These are phyloP conservation scores for Hypsibius dujardini DNA, from an alignment of 1,140 invertebrate species.

Conservation along the genomic window DNA sequence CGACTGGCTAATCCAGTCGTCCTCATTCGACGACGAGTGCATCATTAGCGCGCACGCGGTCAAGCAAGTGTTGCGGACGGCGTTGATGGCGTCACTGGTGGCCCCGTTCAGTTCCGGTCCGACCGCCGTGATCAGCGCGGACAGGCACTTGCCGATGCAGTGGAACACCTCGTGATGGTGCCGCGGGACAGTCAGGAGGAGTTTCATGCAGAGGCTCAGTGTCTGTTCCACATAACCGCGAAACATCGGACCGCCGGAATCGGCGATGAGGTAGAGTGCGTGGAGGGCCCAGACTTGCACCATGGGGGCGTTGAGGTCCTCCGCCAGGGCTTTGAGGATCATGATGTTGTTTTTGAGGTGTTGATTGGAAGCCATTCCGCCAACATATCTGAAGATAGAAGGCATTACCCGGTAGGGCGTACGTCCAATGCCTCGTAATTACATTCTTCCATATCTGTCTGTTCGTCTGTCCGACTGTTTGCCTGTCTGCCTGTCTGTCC, in stretches of 20 bases:
- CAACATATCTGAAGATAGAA: constrained; percentile 35
- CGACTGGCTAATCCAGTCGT: constrained; percentile 58
- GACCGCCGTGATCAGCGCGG: constrained; percentile 85
- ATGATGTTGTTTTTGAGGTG: constrained; percentile 81
- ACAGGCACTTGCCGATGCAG: constrained; percentile 77
- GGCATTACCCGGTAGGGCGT: background rate
- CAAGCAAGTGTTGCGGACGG: constrained; percentile 32
- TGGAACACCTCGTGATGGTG: constrained; percentile 79
- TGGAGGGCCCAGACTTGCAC: constrained; percentile 93
- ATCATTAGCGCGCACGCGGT: constrained; percentile 61
- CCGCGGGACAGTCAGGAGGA: constrained; percentile 69
- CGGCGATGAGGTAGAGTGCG: constrained; percentile 79
- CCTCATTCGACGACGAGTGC: constrained; percentile 38
- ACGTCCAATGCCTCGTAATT: no score
- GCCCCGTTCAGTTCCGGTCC: constrained; percentile 85
- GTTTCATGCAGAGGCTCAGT: constrained; percentile 64
- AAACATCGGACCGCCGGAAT: constrained; percentile 96
- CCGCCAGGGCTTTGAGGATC: constrained; percentile 75
- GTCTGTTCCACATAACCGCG: constrained; percentile 85
- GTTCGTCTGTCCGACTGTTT: no score
- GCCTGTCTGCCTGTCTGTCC: no score
- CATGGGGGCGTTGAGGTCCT: constrained; percentile 69
- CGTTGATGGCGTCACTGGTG: constrained; percentile 27
- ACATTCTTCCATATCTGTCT: no score
- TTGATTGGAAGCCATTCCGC: constrained; percentile 70